Evolutionary conservation across 2,797 vertebrate species (phyloP).

Genomic region (Pipistrellus pipistrellus): DNA sequence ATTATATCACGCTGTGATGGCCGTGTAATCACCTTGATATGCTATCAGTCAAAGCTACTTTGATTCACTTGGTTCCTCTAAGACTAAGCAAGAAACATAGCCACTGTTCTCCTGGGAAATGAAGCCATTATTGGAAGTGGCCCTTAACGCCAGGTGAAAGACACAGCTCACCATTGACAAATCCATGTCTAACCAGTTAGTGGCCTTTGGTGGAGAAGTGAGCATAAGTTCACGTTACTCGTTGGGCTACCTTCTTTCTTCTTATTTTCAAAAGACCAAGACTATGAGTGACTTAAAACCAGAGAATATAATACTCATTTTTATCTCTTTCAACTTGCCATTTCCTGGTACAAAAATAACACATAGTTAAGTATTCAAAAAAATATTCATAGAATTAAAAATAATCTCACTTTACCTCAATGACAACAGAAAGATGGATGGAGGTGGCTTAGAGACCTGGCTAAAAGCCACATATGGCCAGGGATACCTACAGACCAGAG

Average conservation of each 20-base stretch:
- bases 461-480: neutral
- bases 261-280: slow-evolving; percentile 2
- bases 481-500: neutral
- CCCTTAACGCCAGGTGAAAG: neutral
- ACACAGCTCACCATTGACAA: neutral
- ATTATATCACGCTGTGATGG: neutral
- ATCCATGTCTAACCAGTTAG: neutral
- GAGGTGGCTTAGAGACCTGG: neutral
- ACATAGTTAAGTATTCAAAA: neutral
- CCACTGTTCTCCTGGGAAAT: neutral
- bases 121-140: neutral
- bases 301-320: neutral
- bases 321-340: slow-evolving; percentile 18
- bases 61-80: neutral
- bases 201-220: neutral
- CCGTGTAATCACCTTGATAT: neutral
- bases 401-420: neutral
- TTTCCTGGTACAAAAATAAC: neutral
- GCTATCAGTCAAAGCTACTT: neutral
- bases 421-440: neutral
- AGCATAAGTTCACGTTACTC: neutral
- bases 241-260: neutral
- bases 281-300: neutral
- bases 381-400: slow-evolving; percentile 27
- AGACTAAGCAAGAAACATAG: neutral